Evolutionary conservation across 2,113 vertebrate species (phyloP), one percentile per base, ranked within the genome.

Genomic region (Spilogale gracilis): DNA sequence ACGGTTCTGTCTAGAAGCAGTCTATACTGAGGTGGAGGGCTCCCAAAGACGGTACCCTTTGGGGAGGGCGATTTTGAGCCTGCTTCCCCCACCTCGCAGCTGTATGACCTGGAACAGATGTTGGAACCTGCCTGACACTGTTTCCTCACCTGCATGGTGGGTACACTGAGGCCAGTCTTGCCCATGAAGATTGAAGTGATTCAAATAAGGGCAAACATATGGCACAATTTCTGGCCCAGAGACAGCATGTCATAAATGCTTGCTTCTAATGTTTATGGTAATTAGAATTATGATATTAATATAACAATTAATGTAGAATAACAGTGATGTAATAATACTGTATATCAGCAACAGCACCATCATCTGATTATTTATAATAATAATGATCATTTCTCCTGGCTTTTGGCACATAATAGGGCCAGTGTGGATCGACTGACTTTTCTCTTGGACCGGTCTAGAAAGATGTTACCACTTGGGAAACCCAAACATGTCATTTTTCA

Each of bases 401-500:
- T 30, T 7, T 30, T 30, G 13, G 74, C 27, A 21, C 27, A 14
- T 43, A 58, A 73, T 0, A 10, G 8, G 32, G 1, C 23, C 17
- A 3, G 18, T 0, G 0, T 16, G 20, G 8, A 43, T 2, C 43
- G 5, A 45, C 86, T 5, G 1, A 56, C 17, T 61, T 32, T 78
- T 25, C 67, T 32, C 17, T 69, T 38, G 83, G 58, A n/a, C 8
- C 78, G 21, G 1, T 32, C 32, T 25, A 38, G 18, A 67, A 45
- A 45, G 11, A 45, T 14, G 32, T 2, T 9, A 1, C 21, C 13
- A 18, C 9, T 20, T 17, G 30, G n/a, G 76, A 94, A 76, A 45
- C 60, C 18, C 43, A 38, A 54, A 71, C 45, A 63, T 4, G 6
- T 17, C 43, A 6, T 16, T 56, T 43, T 27, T 58, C 9, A 43